phyloP scores from a whole-genome alignment of 2,113 vertebrate genomes.

The Sardina pilchardus region DNA sequence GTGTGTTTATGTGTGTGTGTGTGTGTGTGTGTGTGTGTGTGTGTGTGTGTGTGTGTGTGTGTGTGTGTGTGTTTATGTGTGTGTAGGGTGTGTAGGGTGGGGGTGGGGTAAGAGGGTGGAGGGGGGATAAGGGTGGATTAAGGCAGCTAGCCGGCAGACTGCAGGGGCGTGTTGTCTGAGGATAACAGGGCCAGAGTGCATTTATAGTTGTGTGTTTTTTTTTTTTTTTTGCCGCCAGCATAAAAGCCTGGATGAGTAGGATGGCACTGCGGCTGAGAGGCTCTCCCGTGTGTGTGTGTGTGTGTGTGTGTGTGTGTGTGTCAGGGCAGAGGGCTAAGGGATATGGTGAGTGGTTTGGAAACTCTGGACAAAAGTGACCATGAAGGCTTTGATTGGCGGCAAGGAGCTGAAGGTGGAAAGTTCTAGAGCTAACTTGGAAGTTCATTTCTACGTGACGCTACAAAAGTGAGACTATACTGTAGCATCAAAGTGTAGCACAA shows the following conservation, averaged over 20 bases:
- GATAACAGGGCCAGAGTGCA: neutral
- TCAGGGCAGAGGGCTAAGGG: neutral
- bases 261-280: neutral
- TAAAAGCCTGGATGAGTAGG: conserved; percentile 4
- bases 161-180: conserved; percentile 1
- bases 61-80: neutral
- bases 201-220: neutral
- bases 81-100: neutral
- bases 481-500: neutral
- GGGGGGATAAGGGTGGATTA: conserved; percentile 26
- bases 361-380: neutral
- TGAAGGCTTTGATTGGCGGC: neutral
- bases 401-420: too few species aligned
- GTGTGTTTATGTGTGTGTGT: neutral
- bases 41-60: neutral
- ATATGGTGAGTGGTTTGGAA: neutral
- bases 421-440: neutral
- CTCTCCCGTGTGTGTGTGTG: neutral
- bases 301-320: neutral
- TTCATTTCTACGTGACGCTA: neutral
- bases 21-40: neutral
- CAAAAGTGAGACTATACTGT: too few species aligned
- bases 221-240: neutral
- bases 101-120: neutral
- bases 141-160: conserved; percentile 17